Evolutionary conservation across 1,140 invertebrate species (phyloP).

Genomic region (Zaprionus lachaisei): DNA sequence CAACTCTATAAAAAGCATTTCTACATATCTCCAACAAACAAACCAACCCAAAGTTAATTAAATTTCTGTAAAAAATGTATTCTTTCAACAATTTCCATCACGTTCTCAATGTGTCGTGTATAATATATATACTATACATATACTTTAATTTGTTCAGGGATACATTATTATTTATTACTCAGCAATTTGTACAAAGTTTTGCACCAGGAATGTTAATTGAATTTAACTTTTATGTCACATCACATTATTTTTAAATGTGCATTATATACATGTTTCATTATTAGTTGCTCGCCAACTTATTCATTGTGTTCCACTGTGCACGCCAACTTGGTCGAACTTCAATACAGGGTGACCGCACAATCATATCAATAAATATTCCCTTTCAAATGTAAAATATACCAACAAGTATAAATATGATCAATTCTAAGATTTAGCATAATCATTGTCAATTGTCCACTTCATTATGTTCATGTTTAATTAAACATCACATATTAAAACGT

Average conservation of each 20-base stretch:
- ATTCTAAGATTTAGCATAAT: too few species aligned
- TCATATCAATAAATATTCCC: too few species aligned
- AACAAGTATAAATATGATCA: too few species aligned
- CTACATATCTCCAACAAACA: slow-evolving; percentile 45
- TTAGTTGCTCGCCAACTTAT: slow-evolving; percentile 13
- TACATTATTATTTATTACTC: slow-evolving; percentile 14
- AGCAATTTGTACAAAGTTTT: slow-evolving; percentile 20
- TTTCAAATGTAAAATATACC: too few species aligned
- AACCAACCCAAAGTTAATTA: slow-evolving; percentile 38
- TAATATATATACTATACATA: slow-evolving; percentile 25
- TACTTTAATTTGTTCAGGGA: slow-evolving; percentile 44
- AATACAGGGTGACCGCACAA: not conserved
- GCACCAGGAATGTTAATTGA: slow-evolving; percentile 26
- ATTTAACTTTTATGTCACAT: slow-evolving; percentile 17
- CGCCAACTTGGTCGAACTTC: slow-evolving; percentile 7
- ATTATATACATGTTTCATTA: slow-evolving; percentile 13
- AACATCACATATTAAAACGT: too few species aligned
- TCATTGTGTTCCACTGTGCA: slow-evolving; percentile 33
- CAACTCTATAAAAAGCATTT: slow-evolving; percentile 52
- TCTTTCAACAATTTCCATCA: slow-evolving; percentile 23
- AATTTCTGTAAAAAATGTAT: slow-evolving; percentile 62
- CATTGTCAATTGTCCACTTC: too few species aligned
- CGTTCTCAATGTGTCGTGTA: slow-evolving; percentile 45
- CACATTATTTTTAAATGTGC: slow-evolving; percentile 25
- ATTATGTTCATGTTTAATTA: too few species aligned